Evolutionary conservation across 2,888 invertebrate genomes (phyloP).

Genomic region (Agonopterix arenella): DNA sequence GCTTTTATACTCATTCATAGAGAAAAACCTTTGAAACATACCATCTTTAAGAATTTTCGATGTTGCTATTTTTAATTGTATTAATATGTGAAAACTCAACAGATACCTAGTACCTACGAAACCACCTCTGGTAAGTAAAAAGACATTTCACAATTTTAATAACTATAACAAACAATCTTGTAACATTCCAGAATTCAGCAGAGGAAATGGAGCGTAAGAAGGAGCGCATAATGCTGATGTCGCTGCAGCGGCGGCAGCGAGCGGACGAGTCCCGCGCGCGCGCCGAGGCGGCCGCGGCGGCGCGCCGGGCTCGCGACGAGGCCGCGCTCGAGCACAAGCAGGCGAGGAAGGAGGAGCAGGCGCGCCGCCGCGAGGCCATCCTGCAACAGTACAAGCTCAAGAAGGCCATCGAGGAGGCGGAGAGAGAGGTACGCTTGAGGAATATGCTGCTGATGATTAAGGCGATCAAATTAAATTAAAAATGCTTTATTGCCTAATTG

Average conservation of each 20-base stretch:
- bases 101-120: no score
- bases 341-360: slow-evolving; percentile 89
- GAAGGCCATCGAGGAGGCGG: slow-evolving; percentile 94
- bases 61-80: no score
- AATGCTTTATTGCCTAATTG: no score
- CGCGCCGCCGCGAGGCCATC: slow-evolving; percentile 90
- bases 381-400: slow-evolving; percentile 95
- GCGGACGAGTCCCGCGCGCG: slow-evolving; percentile 91
- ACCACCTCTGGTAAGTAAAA: no score
- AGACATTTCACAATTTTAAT: no score
- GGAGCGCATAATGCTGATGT: slow-evolving; percentile 92
- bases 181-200: slow-evolving; percentile 80
- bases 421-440: slow-evolving; percentile 81
- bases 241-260: slow-evolving; percentile 92
- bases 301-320: slow-evolving; percentile 85
- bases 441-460: neutral
- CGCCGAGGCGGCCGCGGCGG: slow-evolving; percentile 83
- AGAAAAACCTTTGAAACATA: no score
- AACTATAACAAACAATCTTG: no score
- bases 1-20: no score
- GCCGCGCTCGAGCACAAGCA: slow-evolving; percentile 85
- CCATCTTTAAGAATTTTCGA: no score
- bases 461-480: no score
- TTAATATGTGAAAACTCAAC: no score
- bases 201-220: slow-evolving; percentile 96